phyloP scores from a whole-genome alignment of 2,797 vertebrate genomes.

The Scyliorhinus canicula region DNA sequence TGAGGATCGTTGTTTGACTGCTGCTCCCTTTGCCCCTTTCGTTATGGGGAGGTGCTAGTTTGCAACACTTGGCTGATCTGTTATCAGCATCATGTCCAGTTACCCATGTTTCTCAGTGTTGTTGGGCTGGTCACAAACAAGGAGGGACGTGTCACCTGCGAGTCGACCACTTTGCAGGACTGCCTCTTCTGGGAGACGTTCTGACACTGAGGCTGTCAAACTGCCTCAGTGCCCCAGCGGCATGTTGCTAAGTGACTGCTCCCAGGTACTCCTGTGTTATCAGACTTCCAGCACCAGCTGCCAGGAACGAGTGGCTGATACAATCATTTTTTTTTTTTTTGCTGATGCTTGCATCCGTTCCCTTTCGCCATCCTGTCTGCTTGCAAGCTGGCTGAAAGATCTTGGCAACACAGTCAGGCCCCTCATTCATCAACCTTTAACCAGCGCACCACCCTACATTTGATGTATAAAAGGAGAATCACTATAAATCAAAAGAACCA shows the following conservation, averaged over 20 bases:
- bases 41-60: not conserved
- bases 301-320: not conserved
- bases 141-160: not conserved
- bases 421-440: slow-evolving; percentile 28
- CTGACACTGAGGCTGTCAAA: not conserved
- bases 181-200: not conserved
- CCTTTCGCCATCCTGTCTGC: not conserved
- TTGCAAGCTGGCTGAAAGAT: slow-evolving; percentile 1
- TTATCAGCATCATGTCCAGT: too few relatives aligned
- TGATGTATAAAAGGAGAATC: not conserved
- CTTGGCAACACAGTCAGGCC: not conserved
- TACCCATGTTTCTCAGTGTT: not conserved
- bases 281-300: not conserved
- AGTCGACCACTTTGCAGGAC: too few relatives aligned
- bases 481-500: not conserved
- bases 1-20: not conserved
- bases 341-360: not conserved
- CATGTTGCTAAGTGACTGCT: slow-evolving; percentile 13
- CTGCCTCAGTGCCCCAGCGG: not conserved
- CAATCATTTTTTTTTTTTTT: not conserved
- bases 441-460: not conserved
- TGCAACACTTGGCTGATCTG: not conserved
- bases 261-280: not conserved
- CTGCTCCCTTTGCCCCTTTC: not conserved
- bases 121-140: not conserved